Evolutionary conservation across 2,888 invertebrate genomes (phyloP).

Genomic region (Sialis lutaria): DNA sequence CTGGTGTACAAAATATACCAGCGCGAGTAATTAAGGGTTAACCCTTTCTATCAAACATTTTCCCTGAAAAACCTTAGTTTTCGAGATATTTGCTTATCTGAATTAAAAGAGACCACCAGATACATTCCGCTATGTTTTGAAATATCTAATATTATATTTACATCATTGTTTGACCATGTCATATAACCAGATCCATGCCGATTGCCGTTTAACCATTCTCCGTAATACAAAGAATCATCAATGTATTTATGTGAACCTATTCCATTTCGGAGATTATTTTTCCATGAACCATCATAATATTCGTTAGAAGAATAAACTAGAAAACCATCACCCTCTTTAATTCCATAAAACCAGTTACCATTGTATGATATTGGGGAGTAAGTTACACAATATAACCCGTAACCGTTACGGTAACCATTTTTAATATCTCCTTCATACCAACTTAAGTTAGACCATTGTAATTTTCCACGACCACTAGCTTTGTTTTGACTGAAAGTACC

Average conservation of each 20-base stretch:
- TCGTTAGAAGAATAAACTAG: conserved; percentile 18
- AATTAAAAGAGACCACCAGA: no score
- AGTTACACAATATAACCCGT: conserved; percentile 19
- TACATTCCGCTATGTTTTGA: neutral
- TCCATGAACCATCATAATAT: conserved; percentile 27
- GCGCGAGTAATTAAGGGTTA: no score
- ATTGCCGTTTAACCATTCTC: conserved; percentile 31
- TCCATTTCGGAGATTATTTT: conserved; percentile 27
- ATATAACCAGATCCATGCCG: conserved; percentile 39
- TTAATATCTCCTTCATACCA: conserved; percentile 40
- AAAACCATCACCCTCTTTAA: conserved; percentile 24
- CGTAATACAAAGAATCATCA: conserved; percentile 34
- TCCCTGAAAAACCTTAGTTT: no score
- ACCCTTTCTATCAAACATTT: no score
- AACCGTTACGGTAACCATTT: conserved; percentile 31
- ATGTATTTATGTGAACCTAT: conserved; percentile 33
- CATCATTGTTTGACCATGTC: conserved; percentile 41
- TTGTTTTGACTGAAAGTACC: conserved; percentile 37
- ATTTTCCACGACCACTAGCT: conserved; percentile 33
- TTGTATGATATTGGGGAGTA: conserved; percentile 18
- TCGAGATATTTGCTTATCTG: no score
- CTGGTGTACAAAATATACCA: no score
- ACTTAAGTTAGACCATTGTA: conserved; percentile 35
- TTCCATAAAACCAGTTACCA: conserved; percentile 24
- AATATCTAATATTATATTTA: conserved; percentile 22